Evolutionary conservation across 2,113 vertebrate species (phyloP).

Genomic region (Dunckerocampus dactyliophorus): DNA sequence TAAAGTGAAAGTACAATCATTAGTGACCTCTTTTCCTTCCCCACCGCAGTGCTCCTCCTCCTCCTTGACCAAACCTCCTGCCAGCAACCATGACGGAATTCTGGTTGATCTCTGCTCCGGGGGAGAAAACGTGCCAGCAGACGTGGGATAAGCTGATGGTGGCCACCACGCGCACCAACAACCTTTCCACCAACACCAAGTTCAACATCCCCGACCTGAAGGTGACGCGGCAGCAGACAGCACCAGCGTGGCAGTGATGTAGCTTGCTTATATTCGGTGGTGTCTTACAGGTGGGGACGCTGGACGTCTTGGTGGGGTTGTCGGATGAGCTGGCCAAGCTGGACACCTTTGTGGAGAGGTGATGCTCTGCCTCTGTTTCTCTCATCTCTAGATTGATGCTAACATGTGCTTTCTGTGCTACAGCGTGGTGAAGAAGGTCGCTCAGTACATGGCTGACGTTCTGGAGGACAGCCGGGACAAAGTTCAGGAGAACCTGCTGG

Average conservation of each 20-base stretch:
- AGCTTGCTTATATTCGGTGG: neutral
- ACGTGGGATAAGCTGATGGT: conserved; percentile 96
- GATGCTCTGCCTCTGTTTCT: conserved; percentile 26
- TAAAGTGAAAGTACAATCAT: too few relatives aligned
- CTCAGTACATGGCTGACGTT: conserved; percentile 98
- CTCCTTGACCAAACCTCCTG: conserved; percentile 5
- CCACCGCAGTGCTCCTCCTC: neutral
- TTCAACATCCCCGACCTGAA: conserved; percentile 98
- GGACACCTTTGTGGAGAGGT: conserved; percentile 95
- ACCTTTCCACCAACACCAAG: conserved; percentile 88
- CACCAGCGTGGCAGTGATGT: neutral
- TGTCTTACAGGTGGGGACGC: conserved; percentile 85
- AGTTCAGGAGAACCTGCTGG: conserved; percentile 97
- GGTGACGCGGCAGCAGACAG: conserved; percentile 55
- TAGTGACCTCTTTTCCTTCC: too few relatives aligned
- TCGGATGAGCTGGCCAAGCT: conserved; percentile 97
- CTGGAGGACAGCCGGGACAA: conserved; percentile 97
- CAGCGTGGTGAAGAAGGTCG: conserved; percentile 97
- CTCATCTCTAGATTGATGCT: neutral
- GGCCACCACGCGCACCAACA: conserved; percentile 88
- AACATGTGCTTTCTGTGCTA: neutral
- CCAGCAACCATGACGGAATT: conserved; percentile 90
- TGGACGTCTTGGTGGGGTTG: conserved; percentile 94
- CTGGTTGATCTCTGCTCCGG: conserved; percentile 98
- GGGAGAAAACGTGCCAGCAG: conserved; percentile 98